phyloP scores from a whole-genome alignment of 1,140 invertebrate genomes.

The Mycetomoellerius zeteki region DNA sequence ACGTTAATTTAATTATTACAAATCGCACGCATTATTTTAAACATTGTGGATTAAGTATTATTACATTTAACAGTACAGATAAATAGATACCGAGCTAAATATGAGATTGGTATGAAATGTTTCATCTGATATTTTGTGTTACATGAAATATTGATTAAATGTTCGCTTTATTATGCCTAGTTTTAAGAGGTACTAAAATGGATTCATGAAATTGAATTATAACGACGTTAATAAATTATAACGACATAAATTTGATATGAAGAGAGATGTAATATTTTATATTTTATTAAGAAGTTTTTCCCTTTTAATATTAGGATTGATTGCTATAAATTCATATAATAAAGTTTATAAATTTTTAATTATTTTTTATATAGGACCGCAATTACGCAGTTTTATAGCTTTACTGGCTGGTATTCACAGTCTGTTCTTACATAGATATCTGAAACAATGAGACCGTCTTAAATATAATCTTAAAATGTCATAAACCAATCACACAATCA shows the following conservation, averaged over 20 bases:
- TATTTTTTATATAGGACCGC: background rate
- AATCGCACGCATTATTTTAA: conserved; percentile 56
- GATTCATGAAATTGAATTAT: background rate
- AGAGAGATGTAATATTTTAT: conserved; percentile 4
- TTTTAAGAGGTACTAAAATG: background rate
- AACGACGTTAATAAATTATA: no score
- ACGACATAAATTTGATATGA: background rate
- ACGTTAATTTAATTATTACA: conserved; percentile 55
- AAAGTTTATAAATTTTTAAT: background rate
- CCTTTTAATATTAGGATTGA: background rate
- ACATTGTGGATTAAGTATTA: conserved; percentile 50
- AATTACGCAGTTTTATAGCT: no score
- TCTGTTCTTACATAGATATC: no score
- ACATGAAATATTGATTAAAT: background rate
- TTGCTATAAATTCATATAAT: background rate
- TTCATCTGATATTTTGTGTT: conserved; percentile 5
- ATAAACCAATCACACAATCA: no score
- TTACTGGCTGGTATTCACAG: no score
- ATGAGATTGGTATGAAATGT: conserved; percentile 24
- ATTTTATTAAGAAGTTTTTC: background rate
- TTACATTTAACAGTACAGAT: conserved; percentile 28
- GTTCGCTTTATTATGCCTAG: background rate
- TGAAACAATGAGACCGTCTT: no score
- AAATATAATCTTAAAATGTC: no score
- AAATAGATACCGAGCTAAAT: conserved; percentile 23